These are phyloP conservation scores for Burhinus oedicnemus DNA, from an alignment of 2,113 vertebrate genomes.

Conservation along the genomic window DNA sequence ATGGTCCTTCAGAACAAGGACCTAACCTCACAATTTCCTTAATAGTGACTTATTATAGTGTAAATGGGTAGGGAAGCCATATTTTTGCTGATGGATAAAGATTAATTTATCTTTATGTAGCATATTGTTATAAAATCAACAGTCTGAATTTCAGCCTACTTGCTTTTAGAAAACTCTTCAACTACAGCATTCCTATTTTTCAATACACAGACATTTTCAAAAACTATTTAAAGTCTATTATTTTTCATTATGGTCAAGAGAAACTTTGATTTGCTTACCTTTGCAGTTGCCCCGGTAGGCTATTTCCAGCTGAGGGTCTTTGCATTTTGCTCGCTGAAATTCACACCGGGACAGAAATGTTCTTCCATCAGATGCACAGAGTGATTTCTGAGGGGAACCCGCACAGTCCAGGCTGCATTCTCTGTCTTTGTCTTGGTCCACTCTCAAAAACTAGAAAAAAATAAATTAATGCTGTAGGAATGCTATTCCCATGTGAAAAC, in stretches of 20 bases:
- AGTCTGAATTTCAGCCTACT: background rate
- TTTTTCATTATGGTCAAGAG: background rate
- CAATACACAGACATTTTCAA: background rate
- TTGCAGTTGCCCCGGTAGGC: constrained; percentile 91
- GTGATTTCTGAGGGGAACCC: constrained; percentile 84
- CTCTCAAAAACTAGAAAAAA: constrained; percentile 86
- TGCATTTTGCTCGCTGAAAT: constrained; percentile 95
- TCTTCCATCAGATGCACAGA: constrained; percentile 94
- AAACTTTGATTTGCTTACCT: constrained; percentile 78
- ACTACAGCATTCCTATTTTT: background rate
- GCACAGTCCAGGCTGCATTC: constrained; percentile 92
- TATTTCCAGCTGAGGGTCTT: constrained; percentile 93
- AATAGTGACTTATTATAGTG: background rate
- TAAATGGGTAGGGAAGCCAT: background rate
- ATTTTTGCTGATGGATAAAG: background rate
- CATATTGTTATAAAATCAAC: background rate
- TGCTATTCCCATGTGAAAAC: background rate
- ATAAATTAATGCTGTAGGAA: background rate
- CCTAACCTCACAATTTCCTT: background rate
- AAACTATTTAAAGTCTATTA: background rate
- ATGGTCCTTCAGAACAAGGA: background rate
- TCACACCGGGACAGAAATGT: constrained; percentile 96
- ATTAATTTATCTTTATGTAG: background rate
- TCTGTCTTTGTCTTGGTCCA: constrained; percentile 92
- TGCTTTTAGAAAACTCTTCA: background rate